phyloP scores from a whole-genome alignment of 2,888 invertebrate genomes.

The Hydrotaea diabolus region DNA sequence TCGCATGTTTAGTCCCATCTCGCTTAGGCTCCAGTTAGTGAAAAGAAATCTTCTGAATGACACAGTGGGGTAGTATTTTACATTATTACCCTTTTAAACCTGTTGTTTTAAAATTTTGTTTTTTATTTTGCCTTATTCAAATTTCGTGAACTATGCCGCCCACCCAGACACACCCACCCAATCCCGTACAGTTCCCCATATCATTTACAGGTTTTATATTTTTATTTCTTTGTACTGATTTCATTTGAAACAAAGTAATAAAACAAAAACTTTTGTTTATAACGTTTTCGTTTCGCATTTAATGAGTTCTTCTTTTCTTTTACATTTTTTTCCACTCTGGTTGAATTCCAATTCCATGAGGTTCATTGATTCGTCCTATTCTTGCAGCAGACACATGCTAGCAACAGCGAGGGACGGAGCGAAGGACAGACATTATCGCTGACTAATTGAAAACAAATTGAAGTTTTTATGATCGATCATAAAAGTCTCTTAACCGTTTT shows the following conservation, averaged over 20 bases:
- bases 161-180: neutral
- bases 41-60: no score
- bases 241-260: neutral
- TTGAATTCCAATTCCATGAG: neutral
- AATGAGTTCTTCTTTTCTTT: neutral
- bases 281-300: neutral
- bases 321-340: no score
- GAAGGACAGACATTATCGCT: neutral
- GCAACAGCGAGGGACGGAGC: neutral
- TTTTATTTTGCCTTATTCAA: neutral
- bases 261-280: neutral
- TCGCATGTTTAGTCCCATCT: no score
- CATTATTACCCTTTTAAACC: no score
- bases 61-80: no score
- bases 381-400: neutral
- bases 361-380: neutral
- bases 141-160: neutral
- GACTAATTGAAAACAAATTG: constrained; percentile 35
- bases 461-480: constrained; percentile 56
- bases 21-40: no score
- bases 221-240: neutral
- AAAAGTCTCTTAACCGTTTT: constrained; percentile 47
- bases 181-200: neutral
- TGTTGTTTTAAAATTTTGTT: no score
- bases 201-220: constrained; percentile 1